Evolutionary conservation across 2,797 vertebrate species (phyloP), one percentile per base, ranked within the genome.

Genomic region (Champsocephalus esox): DNA sequence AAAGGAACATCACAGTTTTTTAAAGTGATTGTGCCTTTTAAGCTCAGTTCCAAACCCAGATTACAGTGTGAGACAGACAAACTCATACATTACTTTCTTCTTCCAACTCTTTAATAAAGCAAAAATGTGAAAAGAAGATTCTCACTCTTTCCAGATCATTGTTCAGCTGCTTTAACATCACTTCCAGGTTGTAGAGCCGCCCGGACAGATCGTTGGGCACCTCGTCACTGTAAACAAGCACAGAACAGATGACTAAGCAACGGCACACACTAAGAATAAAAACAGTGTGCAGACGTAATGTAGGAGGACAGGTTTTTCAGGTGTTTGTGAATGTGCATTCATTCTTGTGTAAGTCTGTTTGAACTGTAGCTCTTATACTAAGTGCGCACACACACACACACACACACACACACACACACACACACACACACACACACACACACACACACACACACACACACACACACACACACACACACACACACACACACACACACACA

Each of bases 101-200:
- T 73, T 46, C 28, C 0, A 48, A 10, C n/a, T 7, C 17, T 46
- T 12, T 19, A 50, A 50, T 28, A 12, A 41, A 66, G 1, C 4
- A 49, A 11, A 14, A 17, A 3, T 34, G 13, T 21, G 4, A 38
- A 45, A 51, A 48, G 45, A 62, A 61, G 1, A 21, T 32, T 74
- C 86, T 92, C 83, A 97, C 97, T 89, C 94, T 97, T 84, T 98
- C 96, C 74, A 99, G 92, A 85, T 99, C 97, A 0, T 57, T 96
- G 90, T 98, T 98, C 3, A 99, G 95, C 82, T 98, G 97, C 43
- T 96, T 96, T 44, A 99, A 70, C 96, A 98, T 97, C 69, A 96
- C 96, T 61, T 99, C 97, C 83, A 99, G 92, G 71, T 97, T 95
- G 86, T 94, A 88, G 19, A 99, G 95, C 12, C 97, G 97, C 55